Evolutionary conservation across 2,113 vertebrate genomes (phyloP).

Genomic region (Eurystomus gularis): DNA sequence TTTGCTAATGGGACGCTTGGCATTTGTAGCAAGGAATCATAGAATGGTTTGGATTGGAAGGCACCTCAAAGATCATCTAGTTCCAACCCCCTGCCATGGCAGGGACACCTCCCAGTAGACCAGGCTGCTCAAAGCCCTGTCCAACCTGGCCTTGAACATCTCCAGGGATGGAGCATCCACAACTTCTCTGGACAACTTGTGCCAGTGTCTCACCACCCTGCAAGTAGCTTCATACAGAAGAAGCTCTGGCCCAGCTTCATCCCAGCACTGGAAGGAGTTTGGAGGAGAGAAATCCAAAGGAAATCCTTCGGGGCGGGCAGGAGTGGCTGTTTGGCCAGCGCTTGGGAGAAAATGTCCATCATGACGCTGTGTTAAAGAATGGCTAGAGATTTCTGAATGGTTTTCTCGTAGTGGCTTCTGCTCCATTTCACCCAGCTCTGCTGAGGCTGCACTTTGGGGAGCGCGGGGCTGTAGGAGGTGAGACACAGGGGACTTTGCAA

Average conservation of each 20-base stretch:
- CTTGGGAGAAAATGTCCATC: background rate
- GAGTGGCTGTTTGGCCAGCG: background rate
- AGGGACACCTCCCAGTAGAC: background rate
- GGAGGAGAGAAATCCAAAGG: background rate
- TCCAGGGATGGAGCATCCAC: background rate
- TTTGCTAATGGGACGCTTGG: background rate
- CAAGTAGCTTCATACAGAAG: background rate
- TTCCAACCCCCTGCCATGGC: background rate
- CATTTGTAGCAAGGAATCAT: background rate
- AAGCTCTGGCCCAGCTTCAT: background rate
- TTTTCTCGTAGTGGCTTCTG: background rate
- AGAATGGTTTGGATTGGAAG: background rate
- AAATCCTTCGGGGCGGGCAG: background rate
- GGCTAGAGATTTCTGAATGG: background rate
- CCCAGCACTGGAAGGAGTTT: background rate
- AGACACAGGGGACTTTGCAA: background rate
- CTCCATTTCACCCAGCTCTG: background rate
- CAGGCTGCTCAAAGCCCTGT: background rate
- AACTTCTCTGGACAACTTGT: background rate
- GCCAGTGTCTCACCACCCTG: background rate
- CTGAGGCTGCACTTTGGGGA: background rate
- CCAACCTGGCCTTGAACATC: background rate
- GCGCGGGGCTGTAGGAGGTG: background rate
- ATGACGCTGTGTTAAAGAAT: background rate
- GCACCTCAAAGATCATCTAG: background rate